Evolutionary conservation across 2,888 invertebrate species (phyloP), one percentile per base, ranked within the genome.

Genomic region (Troides helena): DNA sequence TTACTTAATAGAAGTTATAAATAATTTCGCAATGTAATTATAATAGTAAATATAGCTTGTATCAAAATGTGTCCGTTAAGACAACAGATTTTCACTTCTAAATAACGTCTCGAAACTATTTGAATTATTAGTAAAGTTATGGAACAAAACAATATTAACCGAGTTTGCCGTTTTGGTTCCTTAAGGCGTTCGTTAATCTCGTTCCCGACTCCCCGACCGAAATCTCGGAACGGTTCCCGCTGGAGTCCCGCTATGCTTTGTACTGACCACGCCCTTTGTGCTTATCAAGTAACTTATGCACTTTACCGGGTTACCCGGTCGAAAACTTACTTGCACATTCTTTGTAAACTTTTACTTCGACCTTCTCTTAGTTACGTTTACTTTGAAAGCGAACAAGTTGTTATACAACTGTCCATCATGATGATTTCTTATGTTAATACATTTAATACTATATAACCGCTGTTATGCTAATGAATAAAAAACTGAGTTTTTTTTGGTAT

Each of bases 221-320:
- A 66, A 58, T 66, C 66, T 59, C 66, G 50, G 36, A 66, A 60
- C 46, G 46, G 30, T 25, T 60, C 21, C 50, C 30, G 43, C 60
- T 60, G 46, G 46, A 60, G 36, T 60, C 60, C 60, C 60, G 66
- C 43, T 57, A 23, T 56, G 67, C 43, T 57, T 62, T 57, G 67
- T 50, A n/a, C 12, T 30, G 46, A 58, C 62, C 68, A 50, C 59
- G 68, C 63, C 50, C 62, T 59, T 63, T 59, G 59, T 36, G 63
- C 59, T 63, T 50, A 21, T 25, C 17, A 21, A 63, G 50, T 36
- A 53, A 68, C 63, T 68, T 63, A 59, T 50, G 58, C 59, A 63
- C 50, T 63, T 57, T 63, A 68, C 62, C 63, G 39, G 63, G 68
- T 68, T 59, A 68, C 63, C 59, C 50, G 50, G 63, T 59, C 63